Evolutionary conservation across 2,888 invertebrate genomes (phyloP), one percentile per base, ranked within the genome.

Genomic region (Folsomia manolachei): DNA sequence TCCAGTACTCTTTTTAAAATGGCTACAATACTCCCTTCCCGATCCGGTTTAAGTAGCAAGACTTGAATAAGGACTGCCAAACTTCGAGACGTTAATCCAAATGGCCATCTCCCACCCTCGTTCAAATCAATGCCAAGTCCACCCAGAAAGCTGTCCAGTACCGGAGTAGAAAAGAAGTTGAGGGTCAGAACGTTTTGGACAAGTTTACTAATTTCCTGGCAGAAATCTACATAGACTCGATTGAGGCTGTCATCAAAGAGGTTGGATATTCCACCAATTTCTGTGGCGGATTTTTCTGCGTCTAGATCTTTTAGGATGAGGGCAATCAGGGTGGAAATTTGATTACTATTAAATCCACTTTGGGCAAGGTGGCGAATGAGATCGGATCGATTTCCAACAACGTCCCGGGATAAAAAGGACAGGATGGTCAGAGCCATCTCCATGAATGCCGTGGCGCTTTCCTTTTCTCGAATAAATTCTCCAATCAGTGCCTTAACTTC

Each of bases 1-100:
- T 92, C 92, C 11, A 97, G 89, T 21, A 96, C 87, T 82, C 94
- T 89, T 83, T 93, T 92, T 95, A 97, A 96, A 83, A 97, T 94
- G 67, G 91, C 90, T 56, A 95, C 90, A 79, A 95, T 94, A 26
- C 92, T 90, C 27, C 91, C 90, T 86, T 97, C 96, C 81, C 94
- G 92, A 82, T 95, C 94, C 65, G 91, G 90, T 82, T 93, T 91
- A 78, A 90, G 86, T 21, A 96, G 84, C 39, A 96, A 85, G 82
- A 94, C 88, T 85, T 96, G 93, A 21, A 95, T 94, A 24, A 97
- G 88, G 82, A 90, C 93, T 77, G 88, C 92, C 81, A 89, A 88
- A 71, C 89, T 94, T 84, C 96, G 89, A 0, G 90, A 89, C 82
- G 89, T 89, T 2, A 92, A 90, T 81, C 90, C 90, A 67, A 93